phyloP scores from a whole-genome alignment of 2,888 invertebrate genomes.

The Oscheius sp. region DNA sequence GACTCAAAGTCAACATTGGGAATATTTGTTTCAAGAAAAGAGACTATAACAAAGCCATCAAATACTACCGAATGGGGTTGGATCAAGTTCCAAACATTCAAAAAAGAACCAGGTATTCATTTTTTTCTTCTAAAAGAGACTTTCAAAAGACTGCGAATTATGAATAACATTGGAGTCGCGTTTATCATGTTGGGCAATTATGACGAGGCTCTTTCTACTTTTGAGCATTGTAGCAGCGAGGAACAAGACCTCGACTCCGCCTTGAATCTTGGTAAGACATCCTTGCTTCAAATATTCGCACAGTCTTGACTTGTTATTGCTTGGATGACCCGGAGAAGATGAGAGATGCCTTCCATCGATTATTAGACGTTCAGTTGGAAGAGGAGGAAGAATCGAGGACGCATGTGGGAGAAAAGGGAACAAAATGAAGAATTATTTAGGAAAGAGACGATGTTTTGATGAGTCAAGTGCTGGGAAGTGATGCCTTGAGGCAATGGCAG shows the following conservation, averaged over 20 bases:
- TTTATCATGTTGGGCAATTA: conserved; percentile 95
- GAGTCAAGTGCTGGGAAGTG: conserved; percentile 79
- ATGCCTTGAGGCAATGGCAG: conserved; percentile 81
- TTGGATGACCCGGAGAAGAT: conserved; percentile 81
- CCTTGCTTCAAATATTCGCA: background rate
- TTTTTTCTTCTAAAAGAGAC: background rate
- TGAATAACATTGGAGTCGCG: conserved; percentile 94
- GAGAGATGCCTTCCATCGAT: conserved; percentile 87
- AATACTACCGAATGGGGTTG: conserved; percentile 96
- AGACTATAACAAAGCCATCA: conserved; percentile 90
- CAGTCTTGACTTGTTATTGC: conserved; percentile 75
- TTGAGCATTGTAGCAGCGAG: conserved; percentile 97
- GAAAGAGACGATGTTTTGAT: conserved; percentile 59
- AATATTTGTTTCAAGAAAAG: conserved; percentile 94
- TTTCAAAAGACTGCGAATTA: conserved; percentile 80
- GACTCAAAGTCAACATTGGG: conserved; percentile 84
- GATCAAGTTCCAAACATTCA: conserved; percentile 91
- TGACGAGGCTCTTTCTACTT: conserved; percentile 92
- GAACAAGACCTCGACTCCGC: conserved; percentile 85
- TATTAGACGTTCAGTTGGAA: conserved; percentile 86
- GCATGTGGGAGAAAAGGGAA: background rate
- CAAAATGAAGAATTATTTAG: conserved; percentile 20
- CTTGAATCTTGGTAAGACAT: conserved; percentile 78
- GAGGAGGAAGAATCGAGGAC: conserved; percentile 77
- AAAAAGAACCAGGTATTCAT: conserved; percentile 82